Base-by-base conservation (phyloP, 2,113 vertebrate genomes). In the Sinocyclocheilus maitianheensis region DNA sequence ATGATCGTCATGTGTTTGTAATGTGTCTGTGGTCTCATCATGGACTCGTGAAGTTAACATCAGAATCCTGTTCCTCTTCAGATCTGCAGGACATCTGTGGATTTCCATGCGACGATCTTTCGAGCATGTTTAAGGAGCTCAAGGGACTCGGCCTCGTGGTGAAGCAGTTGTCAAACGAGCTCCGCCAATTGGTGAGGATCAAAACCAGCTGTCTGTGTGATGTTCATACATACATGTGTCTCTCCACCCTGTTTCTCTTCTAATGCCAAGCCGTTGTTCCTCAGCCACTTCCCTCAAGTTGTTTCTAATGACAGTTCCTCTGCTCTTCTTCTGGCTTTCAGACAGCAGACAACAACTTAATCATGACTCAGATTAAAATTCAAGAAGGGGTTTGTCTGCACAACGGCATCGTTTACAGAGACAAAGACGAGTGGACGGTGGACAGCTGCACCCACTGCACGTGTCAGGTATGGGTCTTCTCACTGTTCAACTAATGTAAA, bases 371-470 rank as follows among this genome's bases (percentile, higher is more conserved):
- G 62, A 93, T 97, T 13, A 91, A 94, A 69, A 92, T 93, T 75
- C 94, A 93, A 69, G 94, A 91, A 0, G 95, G 95, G 16, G 92
- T 94, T 0, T 99, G 97, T 92, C 90, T 96, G 84, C 96, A 99
- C 92, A 98, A 99, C 0, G 96, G 97, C 16, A 92, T 97, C 1
- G 83, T 93, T 87, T 94, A 98, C 91, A 94, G 94, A 67, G 96
- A 99, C 81, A 95, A 94, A 4, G 96, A 96, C 0, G 97, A 98
- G 71, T 99, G 98, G 98, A 99, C 97, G 0, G 96, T 99, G 76
- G 98, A 99, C 30, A 96, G 94, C 92, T 99, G 98, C 90, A 99
- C 98, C 0, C 96, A 97, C 91, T 99, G 98, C 90, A 98, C 96
- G 87, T 99, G 98, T 89, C 97, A 99, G 97, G 98, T 99, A 92